A percentile compares a stretch with the other conserved stretches of the same genome.
Conservation (phyloP, 1,140 invertebrate genomes). For the Bombus impatiens region DNA sequence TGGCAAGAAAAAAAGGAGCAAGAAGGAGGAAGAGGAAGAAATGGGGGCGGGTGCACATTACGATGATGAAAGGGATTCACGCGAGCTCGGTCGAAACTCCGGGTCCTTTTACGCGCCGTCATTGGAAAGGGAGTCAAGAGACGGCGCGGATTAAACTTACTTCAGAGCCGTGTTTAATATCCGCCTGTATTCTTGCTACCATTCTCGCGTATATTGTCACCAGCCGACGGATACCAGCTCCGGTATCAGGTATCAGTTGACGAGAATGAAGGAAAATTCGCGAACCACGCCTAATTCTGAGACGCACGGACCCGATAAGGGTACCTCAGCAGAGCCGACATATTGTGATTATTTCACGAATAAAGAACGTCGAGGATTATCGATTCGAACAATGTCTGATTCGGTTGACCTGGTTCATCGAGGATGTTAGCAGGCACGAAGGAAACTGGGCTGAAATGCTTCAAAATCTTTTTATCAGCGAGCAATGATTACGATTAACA, state of each 20-base stretch:
- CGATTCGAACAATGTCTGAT: too few relatives aligned
- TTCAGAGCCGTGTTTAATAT: constrained; percentile 27
- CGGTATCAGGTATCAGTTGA: too few relatives aligned
- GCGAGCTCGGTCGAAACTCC: constrained; percentile 38
- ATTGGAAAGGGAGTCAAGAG: constrained; percentile 39
- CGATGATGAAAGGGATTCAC: constrained; percentile 56
- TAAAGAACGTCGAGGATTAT: too few relatives aligned
- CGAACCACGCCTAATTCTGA: background rate
- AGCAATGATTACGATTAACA: too few relatives aligned
- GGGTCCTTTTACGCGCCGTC: constrained; percentile 18
- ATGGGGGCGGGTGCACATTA: constrained; percentile 27
- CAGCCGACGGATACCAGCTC: background rate
- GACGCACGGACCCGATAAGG: background rate
- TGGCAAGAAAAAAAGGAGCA: background rate
- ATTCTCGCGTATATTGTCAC: background rate
- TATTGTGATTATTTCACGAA: background rate
- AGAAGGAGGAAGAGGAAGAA: background rate
- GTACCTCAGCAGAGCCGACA: too few relatives aligned
- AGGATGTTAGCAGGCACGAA: too few relatives aligned
- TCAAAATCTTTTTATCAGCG: too few relatives aligned
- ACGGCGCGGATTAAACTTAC: constrained; percentile 35
- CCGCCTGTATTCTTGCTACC: background rate
- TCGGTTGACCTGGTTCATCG: too few relatives aligned
- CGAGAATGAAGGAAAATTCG: background rate
- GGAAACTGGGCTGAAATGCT: too few relatives aligned